phyloP scores from a whole-genome alignment of 2,888 invertebrate genomes.

The Temnothorax rugatulus region DNA sequence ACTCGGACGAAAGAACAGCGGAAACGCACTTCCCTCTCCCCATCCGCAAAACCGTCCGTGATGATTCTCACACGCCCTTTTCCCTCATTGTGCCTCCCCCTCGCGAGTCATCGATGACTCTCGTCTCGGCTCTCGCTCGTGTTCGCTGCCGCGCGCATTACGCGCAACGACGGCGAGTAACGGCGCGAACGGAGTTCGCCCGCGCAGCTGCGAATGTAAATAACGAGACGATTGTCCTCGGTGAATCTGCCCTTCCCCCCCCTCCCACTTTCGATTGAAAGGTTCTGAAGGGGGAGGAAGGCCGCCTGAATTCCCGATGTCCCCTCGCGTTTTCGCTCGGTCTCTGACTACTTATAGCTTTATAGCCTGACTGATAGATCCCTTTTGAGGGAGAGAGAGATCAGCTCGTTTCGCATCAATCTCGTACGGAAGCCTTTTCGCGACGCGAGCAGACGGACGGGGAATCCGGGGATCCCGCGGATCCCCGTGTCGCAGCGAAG shows the following conservation, averaged over 20 bases:
- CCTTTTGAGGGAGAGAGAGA: neutral
- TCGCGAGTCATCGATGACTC: constrained; percentile 22
- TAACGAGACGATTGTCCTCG: neutral
- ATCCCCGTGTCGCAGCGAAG: constrained; percentile 57
- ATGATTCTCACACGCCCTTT: neutral
- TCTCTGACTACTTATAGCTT: no score
- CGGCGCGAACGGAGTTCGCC: neutral
- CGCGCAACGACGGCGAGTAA: neutral
- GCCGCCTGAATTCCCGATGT: neutral
- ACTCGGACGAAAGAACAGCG: neutral
- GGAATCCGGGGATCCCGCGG: neutral
- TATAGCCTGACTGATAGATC: neutral
- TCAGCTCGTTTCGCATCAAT: no score
- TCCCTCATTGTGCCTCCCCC: neutral
- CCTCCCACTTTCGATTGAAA: neutral
- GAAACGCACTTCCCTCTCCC: neutral
- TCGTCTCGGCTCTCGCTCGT: neutral
- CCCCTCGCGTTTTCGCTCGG: neutral
- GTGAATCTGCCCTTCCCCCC: no score
- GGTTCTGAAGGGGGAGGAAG: neutral
- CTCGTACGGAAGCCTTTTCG: neutral
- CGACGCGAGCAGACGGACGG: no score
- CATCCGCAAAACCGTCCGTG: no score
- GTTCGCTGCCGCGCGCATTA: neutral
- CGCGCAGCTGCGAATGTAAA: neutral